Conservation (phyloP, 2,888 invertebrate genomes). For the Leptopilina drosophilae region DNA sequence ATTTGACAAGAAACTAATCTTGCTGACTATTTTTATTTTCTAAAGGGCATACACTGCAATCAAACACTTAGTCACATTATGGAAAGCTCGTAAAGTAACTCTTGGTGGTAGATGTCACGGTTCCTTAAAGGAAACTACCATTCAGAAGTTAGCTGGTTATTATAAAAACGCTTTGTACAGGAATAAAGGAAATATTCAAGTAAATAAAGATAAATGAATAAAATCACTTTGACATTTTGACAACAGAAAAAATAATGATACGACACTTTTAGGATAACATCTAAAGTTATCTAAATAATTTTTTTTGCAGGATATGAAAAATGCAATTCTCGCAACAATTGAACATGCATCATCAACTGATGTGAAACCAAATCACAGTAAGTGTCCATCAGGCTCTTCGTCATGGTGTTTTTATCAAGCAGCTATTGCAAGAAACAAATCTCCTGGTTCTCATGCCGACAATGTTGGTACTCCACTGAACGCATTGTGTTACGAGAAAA, state of each 20-base stretch:
- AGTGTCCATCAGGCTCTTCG: conserved; percentile 41
- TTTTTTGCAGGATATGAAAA: conserved; percentile 47
- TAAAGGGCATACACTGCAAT: conserved; percentile 41
- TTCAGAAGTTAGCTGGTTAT: too few species aligned
- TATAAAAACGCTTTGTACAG: too few species aligned
- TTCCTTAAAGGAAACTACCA: conserved; percentile 40
- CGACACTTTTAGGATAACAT: conserved; percentile 19
- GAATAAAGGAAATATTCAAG: too few species aligned
- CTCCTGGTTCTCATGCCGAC: conserved; percentile 42
- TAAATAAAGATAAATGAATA: conserved; percentile 2
- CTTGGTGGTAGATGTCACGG: conserved; percentile 44
- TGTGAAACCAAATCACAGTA: conserved; percentile 45
- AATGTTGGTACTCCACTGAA: conserved; percentile 45
- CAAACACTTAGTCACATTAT: conserved; percentile 36
- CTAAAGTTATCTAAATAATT: background rate
- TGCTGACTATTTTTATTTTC: too few species aligned
- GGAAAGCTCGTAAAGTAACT: conserved; percentile 46
- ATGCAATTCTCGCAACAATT: conserved; percentile 49
- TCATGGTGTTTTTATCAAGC: conserved; percentile 55
- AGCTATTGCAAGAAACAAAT: conserved; percentile 44
- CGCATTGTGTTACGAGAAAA: conserved; percentile 41
- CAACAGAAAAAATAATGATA: conserved; percentile 19
- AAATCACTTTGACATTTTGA: too few species aligned
- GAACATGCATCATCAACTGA: conserved; percentile 51
- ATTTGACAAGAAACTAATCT: too few species aligned